These are phyloP conservation scores for Sebastes fasciatus DNA, from an alignment of 2,113 vertebrate species.

Conservation along the genomic window DNA sequence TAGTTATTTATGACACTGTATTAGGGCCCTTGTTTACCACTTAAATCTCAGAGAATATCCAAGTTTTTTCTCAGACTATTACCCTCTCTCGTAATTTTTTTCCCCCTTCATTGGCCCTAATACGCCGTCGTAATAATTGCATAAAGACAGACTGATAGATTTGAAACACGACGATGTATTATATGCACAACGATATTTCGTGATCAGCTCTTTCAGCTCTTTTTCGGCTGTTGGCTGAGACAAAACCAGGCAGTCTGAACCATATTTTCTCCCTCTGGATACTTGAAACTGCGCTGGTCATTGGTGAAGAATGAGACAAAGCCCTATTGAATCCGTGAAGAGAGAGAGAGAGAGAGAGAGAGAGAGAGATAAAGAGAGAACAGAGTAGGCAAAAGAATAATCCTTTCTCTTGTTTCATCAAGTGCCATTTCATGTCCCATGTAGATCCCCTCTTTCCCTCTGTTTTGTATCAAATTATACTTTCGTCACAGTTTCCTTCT, in stretches of 20 bases:
- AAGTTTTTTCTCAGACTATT: too few relatives aligned
- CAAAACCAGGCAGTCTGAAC: neutral
- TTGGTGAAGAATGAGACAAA: conserved; percentile 53
- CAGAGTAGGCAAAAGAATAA: conserved; percentile 48
- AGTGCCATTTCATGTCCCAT: conserved; percentile 54
- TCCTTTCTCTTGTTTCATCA: conserved; percentile 54
- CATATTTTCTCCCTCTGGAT: conserved; percentile 26
- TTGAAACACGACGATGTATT: neutral
- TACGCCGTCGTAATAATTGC: neutral
- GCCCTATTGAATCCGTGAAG: conserved; percentile 45
- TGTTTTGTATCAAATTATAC: conserved; percentile 48
- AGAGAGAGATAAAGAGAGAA: conserved; percentile 33
- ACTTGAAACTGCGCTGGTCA: conserved; percentile 8
- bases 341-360: conserved; percentile 4
- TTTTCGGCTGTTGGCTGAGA: neutral
- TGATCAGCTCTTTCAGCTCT: neutral
- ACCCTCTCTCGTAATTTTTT: too few relatives aligned
- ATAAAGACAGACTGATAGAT: neutral
- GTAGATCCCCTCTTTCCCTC: conserved; percentile 27
- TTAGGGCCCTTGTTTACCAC: too few relatives aligned
- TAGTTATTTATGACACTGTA: neutral
- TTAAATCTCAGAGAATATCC: too few relatives aligned
- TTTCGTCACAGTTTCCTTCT: conserved; percentile 59
- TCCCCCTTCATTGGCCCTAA: neutral
- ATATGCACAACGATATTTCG: neutral